These are phyloP conservation scores for Marcusenius ussheri DNA, from an alignment of 2,113 vertebrate genomes.

Conservation along the genomic window DNA sequence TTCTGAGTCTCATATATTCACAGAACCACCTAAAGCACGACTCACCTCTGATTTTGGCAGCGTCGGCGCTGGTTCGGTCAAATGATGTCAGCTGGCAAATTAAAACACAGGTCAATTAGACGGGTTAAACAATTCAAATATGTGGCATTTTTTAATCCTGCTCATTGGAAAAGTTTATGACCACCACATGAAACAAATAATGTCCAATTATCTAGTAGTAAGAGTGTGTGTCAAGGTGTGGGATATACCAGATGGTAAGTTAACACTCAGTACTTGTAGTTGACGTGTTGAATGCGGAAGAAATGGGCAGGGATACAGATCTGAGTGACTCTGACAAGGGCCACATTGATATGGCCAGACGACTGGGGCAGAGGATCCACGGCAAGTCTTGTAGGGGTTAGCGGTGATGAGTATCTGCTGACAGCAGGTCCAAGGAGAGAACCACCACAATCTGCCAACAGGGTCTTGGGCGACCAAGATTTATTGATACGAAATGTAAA, in stretches of 20 bases:
- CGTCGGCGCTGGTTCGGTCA: constrained; percentile 80
- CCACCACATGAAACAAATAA: not conserved
- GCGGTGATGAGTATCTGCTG: not conserved
- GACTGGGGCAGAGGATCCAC: not conserved
- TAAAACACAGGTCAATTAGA: not conserved
- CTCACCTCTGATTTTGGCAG: constrained; percentile 88
- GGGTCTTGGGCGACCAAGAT: not conserved
- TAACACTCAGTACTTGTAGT: not conserved
- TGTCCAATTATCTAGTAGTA: not conserved
- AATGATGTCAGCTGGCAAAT: constrained; percentile 81
- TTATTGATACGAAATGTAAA: not conserved
- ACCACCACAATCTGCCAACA: not conserved
- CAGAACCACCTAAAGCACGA: constrained; percentile 10
- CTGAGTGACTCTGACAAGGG: not conserved
- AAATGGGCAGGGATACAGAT: not conserved
- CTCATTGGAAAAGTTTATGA: not conserved
- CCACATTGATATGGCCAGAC: not conserved
- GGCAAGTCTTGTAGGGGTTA: not conserved
- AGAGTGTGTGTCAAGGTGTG: not conserved
- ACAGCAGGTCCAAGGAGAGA: not conserved
- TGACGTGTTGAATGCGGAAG: not conserved
- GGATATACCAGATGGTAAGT: not conserved
- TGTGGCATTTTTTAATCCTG: not conserved
- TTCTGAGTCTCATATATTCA: not conserved
- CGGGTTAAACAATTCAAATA: not conserved